phyloP scores from a whole-genome alignment of 2,888 invertebrate genomes.

The Helicoverpa assulta region DNA sequence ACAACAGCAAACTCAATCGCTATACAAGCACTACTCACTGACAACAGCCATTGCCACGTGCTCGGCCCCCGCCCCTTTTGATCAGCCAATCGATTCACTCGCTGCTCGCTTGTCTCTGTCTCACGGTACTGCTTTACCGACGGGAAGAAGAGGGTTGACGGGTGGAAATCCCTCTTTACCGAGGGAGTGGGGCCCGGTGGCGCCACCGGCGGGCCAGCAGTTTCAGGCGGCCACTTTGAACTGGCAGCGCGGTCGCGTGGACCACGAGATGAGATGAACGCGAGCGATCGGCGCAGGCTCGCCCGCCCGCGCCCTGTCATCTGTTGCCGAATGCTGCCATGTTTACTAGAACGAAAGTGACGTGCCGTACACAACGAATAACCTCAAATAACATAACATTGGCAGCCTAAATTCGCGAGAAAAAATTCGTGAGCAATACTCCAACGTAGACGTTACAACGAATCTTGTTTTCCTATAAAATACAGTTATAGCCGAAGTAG shows the following conservation, averaged over 20 bases:
- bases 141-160: slow-evolving; percentile 73
- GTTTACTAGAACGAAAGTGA: slow-evolving; percentile 88
- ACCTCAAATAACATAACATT: slow-evolving; percentile 82
- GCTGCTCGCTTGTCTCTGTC: slow-evolving; percentile 79
- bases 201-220: slow-evolving; percentile 73
- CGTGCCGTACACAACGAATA: slow-evolving; percentile 88
- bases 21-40: slow-evolving; percentile 72
- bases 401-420: slow-evolving; percentile 73
- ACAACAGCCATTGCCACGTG: slow-evolving; percentile 84
- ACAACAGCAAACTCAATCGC: slow-evolving; percentile 75
- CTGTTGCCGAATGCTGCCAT: slow-evolving; percentile 89
- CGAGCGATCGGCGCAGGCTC: slow-evolving; percentile 84
- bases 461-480: slow-evolving; percentile 69
- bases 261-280: slow-evolving; percentile 84
- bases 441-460: slow-evolving; percentile 80
- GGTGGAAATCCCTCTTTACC: slow-evolving; percentile 65
- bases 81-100: slow-evolving; percentile 86
- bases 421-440: slow-evolving; percentile 64
- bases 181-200: slow-evolving; percentile 74
- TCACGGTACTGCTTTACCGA: slow-evolving; percentile 83
- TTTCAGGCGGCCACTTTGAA: slow-evolving; percentile 73
- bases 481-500: slow-evolving; percentile 52
- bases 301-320: slow-evolving; percentile 88
- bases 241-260: slow-evolving; percentile 76
- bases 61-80: slow-evolving; percentile 85